These are phyloP conservation scores for Rhabdophis nuchalis DNA, from an alignment of 2,797 vertebrate species.

Conservation along the genomic window DNA sequence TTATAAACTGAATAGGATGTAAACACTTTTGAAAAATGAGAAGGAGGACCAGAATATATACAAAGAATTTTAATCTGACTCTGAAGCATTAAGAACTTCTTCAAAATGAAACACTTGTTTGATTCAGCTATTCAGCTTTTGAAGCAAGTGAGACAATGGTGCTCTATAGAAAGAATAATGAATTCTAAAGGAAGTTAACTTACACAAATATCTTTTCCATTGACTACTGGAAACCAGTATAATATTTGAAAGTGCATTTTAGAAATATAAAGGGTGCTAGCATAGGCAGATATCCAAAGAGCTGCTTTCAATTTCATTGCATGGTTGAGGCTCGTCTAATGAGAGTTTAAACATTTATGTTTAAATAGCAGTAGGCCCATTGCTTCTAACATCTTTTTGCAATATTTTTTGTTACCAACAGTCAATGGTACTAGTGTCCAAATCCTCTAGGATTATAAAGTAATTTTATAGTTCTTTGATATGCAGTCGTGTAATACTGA, in stretches of 20 bases:
- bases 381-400: not conserved
- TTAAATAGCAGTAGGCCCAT: not conserved
- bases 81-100: conserved; percentile 56
- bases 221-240: conserved; percentile 48
- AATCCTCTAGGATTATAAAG: not conserved
- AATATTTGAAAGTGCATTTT: conserved; percentile 47
- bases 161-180: conserved; percentile 52
- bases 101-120: conserved; percentile 65
- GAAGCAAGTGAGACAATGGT: conserved; percentile 53
- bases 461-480: conserved; percentile 2
- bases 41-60: conserved; percentile 55
- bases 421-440: not conserved
- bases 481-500: not conserved
- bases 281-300: not conserved
- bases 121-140: conserved; percentile 59
- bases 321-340: not conserved
- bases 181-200: conserved; percentile 50
- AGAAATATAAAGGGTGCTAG: conserved; percentile 28
- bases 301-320: not conserved
- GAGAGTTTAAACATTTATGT: conserved; percentile 13
- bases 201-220: conserved; percentile 46
- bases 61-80: conserved; percentile 49
- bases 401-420: not conserved
- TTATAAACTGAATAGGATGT: conserved; percentile 70
- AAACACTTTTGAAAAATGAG: conserved; percentile 65